Conservation (phyloP, 2,888 invertebrate species). For the Apotomis turbidana region DNA sequence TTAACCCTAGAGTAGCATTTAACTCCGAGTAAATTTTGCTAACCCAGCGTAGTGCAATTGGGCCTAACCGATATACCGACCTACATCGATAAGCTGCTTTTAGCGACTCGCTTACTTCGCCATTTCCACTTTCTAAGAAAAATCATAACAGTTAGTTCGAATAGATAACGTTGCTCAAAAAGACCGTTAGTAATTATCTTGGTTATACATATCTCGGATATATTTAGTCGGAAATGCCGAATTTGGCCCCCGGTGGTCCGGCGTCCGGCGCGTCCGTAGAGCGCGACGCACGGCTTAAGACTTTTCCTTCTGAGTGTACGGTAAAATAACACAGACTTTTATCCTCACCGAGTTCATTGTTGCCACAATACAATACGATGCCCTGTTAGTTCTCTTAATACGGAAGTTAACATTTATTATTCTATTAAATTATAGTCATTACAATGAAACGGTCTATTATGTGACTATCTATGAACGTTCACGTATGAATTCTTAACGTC, state of each 20-base stretch:
- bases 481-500: conserved; percentile 23
- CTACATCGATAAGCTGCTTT: too few relatives aligned
- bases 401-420: conserved; percentile 82
- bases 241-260: neutral
- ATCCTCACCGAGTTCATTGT: conserved; percentile 69
- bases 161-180: too few relatives aligned
- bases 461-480: conserved; percentile 34
- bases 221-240: too few relatives aligned
- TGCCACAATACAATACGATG: conserved; percentile 73
- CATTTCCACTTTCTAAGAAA: too few relatives aligned
- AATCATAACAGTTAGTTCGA: too few relatives aligned
- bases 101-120: too few relatives aligned
- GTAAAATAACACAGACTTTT: conserved; percentile 73
- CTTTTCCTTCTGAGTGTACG: conserved; percentile 67
- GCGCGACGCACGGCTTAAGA: conserved; percentile 42
- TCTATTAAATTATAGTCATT: conserved; percentile 69
- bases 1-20: too few relatives aligned
- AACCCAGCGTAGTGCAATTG: too few relatives aligned
- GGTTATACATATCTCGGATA: too few relatives aligned
- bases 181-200: too few relatives aligned
- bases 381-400: conserved; percentile 75
- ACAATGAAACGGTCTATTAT: conserved; percentile 48
- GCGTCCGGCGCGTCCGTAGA: neutral
- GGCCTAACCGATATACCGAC: too few relatives aligned
- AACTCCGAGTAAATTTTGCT: too few relatives aligned